Percentiles rank a stretch among this genome's conserved stretches.
These are phyloP conservation scores for Chlorops oryzae DNA, from an alignment of 1,140 invertebrate species.

Conservation along the genomic window DNA sequence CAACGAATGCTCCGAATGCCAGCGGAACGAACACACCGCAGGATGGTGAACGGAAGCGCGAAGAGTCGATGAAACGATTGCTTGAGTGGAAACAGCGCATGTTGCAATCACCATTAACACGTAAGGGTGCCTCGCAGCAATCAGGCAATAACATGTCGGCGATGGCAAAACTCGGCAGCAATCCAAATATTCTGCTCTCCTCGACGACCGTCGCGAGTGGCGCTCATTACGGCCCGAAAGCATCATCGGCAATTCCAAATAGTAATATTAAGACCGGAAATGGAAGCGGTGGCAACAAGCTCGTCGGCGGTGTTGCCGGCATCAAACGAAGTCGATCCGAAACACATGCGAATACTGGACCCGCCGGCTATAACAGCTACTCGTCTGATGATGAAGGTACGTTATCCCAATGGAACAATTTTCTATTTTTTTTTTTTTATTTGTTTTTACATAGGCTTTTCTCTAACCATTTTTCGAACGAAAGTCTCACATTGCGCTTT, in stretches of 20 bases:
- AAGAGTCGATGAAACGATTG: constrained; percentile 85
- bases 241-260: constrained; percentile 30
- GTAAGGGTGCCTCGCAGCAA: constrained; percentile 60
- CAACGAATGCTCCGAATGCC: constrained; percentile 16
- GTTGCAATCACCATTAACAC: constrained; percentile 79
- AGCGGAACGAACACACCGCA: constrained; percentile 35
- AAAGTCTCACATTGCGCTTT: too few relatives aligned
- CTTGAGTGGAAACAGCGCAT: constrained; percentile 90
- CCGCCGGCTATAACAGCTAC: constrained; percentile 68
- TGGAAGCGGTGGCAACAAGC: constrained; percentile 27
- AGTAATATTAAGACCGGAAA: constrained; percentile 9
- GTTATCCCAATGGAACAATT: constrained; percentile 7
- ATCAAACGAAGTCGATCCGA: constrained; percentile 47
- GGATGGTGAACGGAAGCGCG: constrained; percentile 64
- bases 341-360: constrained; percentile 52
- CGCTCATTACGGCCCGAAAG: constrained; percentile 49
- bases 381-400: constrained; percentile 84
- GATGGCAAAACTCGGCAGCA: constrained; percentile 46
- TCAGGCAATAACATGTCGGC: constrained; percentile 46
- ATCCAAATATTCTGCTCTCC: constrained; percentile 39
- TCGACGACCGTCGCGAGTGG: constrained; percentile 45
- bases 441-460: constrained; percentile 4
- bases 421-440: not conserved
- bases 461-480: not conserved
- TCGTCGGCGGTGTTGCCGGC: constrained; percentile 23